Base-by-base conservation (phyloP, 2,113 vertebrate species). In the Stegastes partitus region DNA sequence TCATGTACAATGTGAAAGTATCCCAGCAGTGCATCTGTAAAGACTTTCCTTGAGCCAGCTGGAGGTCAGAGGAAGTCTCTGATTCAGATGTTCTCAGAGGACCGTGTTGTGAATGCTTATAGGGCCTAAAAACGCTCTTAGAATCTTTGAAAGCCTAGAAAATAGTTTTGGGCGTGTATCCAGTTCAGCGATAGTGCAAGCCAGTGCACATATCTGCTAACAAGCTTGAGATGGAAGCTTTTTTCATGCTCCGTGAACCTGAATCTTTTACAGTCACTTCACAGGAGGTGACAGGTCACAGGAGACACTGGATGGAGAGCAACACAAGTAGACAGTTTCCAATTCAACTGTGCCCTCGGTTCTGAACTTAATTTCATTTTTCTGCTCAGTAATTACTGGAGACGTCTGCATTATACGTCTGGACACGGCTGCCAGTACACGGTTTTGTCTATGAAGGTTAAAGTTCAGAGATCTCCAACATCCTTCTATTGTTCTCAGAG, bases 401-500 rank as follows among this genome's bases (percentile, higher is more conserved):
- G 65, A 56, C 58, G 62, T 55, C 70, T 19, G 45, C 54, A 28
- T 31, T 7, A 64, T 68, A 26, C 31, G 47, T 66, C 47, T 3
- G 2, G 39, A 62, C 21, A 39, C 67, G 84, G 85, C 86, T 85
- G 74, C 42, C 15, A 54, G 19, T 34, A 37, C 70, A 72, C 28
- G 26, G 57, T 54, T 78, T 39, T 69, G 58, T 74, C 68, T 77
- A 45, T 39, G 9, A 12, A 34, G 63, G 81, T 85, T 81, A 90
- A 85, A 87, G 88, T 57, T 90, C 82, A 88, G 11, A 74, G 79
- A 79, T 83, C 73, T 89, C 74, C 77, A 56, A 87, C 92, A 88
- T 93, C 89, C 92, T 86, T 10, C 84, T 61, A 92, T 93, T 94
- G 87, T 94, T 90, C 61, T 79, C 56, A 23, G 57, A 64, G 65